These are phyloP conservation scores for Erinaceus europaeus DNA, from an alignment of 2,113 vertebrate genomes.

Conservation along the genomic window DNA sequence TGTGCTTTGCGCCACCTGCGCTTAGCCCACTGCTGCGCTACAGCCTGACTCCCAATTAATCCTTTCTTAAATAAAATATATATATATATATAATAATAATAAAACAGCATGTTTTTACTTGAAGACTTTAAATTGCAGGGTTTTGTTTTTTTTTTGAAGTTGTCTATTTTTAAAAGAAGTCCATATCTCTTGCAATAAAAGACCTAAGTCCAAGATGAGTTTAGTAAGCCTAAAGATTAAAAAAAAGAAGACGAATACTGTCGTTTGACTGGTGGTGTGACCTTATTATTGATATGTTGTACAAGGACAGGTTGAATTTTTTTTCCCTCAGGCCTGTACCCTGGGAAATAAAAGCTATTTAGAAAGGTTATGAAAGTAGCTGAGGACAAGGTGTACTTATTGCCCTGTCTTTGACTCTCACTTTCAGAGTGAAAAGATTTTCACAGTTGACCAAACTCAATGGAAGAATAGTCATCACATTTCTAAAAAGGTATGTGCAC, in stretches of 20 bases:
- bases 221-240: not conserved
- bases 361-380: not conserved
- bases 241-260: not conserved
- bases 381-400: not conserved
- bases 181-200: not conserved
- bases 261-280: not conserved
- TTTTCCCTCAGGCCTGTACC: not conserved
- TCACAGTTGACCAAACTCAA: conserved; percentile 29
- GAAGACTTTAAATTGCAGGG: not conserved
- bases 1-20: no score
- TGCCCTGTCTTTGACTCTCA: not conserved
- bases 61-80: no score
- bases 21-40: no score
- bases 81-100: conserved; percentile 19
- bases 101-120: not conserved
- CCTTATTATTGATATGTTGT: not conserved
- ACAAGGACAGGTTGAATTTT: not conserved
- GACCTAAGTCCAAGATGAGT: not conserved
- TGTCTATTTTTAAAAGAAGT: not conserved
- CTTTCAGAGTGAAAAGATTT: not conserved
- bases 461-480: not conserved
- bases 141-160: no score
- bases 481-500: not conserved
- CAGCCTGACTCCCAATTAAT: no score
- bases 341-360: not conserved